Evolutionary conservation across 92 coral and sea anemone species (phyloP).

Genomic region (Heliopora coerulea): DNA sequence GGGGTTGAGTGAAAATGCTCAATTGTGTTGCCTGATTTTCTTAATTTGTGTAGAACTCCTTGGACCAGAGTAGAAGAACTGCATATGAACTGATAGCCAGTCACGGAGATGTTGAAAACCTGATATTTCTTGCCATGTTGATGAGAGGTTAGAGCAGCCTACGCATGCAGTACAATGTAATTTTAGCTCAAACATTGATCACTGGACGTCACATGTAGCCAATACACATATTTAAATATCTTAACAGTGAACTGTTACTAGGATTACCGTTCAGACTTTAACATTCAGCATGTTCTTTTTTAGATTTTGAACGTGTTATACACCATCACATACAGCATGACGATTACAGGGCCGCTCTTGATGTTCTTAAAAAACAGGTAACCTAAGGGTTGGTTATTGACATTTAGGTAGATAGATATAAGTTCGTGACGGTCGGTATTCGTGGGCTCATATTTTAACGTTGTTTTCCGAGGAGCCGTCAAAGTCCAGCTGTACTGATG

Average conservation of each 20-base stretch:
- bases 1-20: too few relatives aligned
- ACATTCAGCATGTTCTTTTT: neutral
- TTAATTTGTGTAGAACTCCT: slow-evolving; percentile 61
- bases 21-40: too few relatives aligned
- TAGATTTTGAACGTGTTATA: slow-evolving; percentile 94
- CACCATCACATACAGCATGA: slow-evolving; percentile 95
- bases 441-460: too few relatives aligned
- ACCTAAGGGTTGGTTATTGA: neutral
- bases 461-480: too few relatives aligned
- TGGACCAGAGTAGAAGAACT: slow-evolving; percentile 85
- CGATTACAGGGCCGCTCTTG: slow-evolving; percentile 78
- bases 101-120: slow-evolving; percentile 95
- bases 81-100: slow-evolving; percentile 96
- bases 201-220: too few relatives aligned
- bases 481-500: too few relatives aligned
- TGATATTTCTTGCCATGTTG: slow-evolving; percentile 88
- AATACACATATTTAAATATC: too few relatives aligned
- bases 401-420: too few relatives aligned
- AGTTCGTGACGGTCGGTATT: too few relatives aligned
- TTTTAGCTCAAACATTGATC: neutral
- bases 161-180: neutral
- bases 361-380: slow-evolving; percentile 86
- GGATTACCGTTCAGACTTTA: too few relatives aligned
- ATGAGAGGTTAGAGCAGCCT: slow-evolving; percentile 67
- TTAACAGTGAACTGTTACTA: too few relatives aligned